These are phyloP conservation scores for Tachyglossus aculeatus DNA, from an alignment of 2,797 vertebrate genomes.

Conservation along the genomic window DNA sequence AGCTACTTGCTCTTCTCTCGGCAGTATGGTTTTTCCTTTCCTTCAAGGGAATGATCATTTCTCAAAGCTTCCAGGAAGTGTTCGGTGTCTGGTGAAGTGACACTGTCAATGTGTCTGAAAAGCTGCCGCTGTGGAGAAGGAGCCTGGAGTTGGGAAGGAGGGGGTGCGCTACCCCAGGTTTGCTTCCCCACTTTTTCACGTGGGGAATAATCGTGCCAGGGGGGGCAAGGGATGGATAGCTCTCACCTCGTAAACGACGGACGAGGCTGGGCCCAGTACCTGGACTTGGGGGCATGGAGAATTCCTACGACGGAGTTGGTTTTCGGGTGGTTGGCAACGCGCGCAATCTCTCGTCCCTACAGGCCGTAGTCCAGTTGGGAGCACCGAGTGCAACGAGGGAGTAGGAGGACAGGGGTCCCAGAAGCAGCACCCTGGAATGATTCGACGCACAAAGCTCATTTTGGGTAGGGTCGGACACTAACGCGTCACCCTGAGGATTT, in stretches of 20 bases:
- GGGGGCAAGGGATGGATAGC: neutral
- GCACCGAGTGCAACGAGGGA: no score
- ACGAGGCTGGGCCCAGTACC: neutral
- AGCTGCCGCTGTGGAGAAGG: neutral
- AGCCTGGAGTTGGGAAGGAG: neutral
- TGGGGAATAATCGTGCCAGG: no score
- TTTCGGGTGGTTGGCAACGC: no score
- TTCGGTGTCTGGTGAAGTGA: conserved; percentile 2
- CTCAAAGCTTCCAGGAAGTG: conserved; percentile 8
- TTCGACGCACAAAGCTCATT: no score
- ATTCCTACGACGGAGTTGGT: no score
- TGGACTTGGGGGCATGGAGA: neutral
- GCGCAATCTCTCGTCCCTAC: no score
- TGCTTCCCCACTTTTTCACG: neutral
- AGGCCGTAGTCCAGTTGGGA: no score
- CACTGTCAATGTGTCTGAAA: neutral
- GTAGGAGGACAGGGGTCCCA: neutral
- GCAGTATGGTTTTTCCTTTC: conserved; percentile 24
- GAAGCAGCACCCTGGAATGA: no score
- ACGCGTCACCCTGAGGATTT: no score
- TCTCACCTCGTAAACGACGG: neutral
- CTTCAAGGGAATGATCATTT: neutral
- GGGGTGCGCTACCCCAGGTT: neutral
- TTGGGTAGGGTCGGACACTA: no score
- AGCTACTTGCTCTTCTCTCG: conserved; percentile 31